These are phyloP conservation scores for Euwallacea similis DNA, from an alignment of 1,140 invertebrate genomes.

Conservation along the genomic window DNA sequence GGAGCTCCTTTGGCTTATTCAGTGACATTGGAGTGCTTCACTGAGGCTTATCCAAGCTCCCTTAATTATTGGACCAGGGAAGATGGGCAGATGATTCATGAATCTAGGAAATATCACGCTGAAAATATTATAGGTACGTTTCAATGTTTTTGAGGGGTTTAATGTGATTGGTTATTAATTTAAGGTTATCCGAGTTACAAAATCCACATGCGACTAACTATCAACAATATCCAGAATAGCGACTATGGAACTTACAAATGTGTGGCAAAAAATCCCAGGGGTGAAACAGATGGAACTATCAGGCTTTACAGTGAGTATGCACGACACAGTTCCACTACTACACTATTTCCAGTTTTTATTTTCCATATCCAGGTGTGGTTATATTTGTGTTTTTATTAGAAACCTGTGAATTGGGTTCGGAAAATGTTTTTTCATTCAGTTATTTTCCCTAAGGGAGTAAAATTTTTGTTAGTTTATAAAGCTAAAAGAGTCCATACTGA, in stretches of 20 bases:
- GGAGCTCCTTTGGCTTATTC: constrained; percentile 77
- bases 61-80: constrained; percentile 90
- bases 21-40: constrained; percentile 84
- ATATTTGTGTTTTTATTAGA: constrained; percentile 1
- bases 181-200: constrained; percentile 67
- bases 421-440: background rate
- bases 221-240: constrained; percentile 70
- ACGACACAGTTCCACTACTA: constrained; percentile 6
- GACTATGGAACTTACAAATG: constrained; percentile 91
- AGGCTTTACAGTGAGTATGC: constrained; percentile 82
- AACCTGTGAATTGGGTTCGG: background rate
- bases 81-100: constrained; percentile 86
- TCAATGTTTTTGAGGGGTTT: background rate
- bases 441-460: background rate
- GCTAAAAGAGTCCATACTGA: background rate
- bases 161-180: background rate
- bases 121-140: constrained; percentile 64
- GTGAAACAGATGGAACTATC: constrained; percentile 89
- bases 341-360: background rate
- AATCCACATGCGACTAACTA: constrained; percentile 80
- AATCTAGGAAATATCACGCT: constrained; percentile 77
- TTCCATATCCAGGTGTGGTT: constrained; percentile 3
- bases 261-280: constrained; percentile 88
- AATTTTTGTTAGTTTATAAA: background rate
- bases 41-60: constrained; percentile 87